Conservation (phyloP, 2,113 vertebrate genomes). For the Bolborhynchus lineola region DNA sequence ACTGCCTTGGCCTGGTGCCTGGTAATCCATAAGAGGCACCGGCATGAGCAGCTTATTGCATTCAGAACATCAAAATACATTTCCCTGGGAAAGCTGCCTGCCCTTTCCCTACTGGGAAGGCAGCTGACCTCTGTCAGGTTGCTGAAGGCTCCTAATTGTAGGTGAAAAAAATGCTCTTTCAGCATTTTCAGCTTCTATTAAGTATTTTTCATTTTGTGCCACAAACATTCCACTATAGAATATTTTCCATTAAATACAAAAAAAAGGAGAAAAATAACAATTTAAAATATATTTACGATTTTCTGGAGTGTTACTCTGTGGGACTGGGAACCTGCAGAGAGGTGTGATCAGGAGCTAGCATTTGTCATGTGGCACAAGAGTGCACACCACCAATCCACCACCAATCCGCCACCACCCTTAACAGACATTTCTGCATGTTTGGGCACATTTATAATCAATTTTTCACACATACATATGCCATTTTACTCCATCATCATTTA, state of each 20-base stretch:
- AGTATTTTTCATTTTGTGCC: neutral
- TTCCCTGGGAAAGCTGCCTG: neutral
- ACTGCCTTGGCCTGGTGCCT: rapidly evolving
- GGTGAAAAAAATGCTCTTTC: neutral
- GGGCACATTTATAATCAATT: neutral
- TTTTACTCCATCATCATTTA: neutral
- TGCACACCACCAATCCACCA: neutral
- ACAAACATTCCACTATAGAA: neutral
- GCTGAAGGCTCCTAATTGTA: neutral
- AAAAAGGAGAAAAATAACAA: rapidly evolving
- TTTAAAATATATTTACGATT: neutral
- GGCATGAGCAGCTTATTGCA: neutral
- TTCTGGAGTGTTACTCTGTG: neutral
- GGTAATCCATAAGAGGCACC: rapidly evolving
- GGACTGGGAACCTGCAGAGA: neutral
- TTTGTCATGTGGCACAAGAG: neutral
- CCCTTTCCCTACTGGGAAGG: neutral
- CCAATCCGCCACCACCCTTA: neutral
- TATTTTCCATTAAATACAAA: neutral
- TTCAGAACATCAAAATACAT: neutral
- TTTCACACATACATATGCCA: rapidly evolving
- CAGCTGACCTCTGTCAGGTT: neutral
- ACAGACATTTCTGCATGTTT: neutral
- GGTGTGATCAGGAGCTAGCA: neutral
- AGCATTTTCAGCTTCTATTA: neutral